phyloP scores from a whole-genome alignment of 2,113 vertebrate species.

The Anolis carolinensis region DNA sequence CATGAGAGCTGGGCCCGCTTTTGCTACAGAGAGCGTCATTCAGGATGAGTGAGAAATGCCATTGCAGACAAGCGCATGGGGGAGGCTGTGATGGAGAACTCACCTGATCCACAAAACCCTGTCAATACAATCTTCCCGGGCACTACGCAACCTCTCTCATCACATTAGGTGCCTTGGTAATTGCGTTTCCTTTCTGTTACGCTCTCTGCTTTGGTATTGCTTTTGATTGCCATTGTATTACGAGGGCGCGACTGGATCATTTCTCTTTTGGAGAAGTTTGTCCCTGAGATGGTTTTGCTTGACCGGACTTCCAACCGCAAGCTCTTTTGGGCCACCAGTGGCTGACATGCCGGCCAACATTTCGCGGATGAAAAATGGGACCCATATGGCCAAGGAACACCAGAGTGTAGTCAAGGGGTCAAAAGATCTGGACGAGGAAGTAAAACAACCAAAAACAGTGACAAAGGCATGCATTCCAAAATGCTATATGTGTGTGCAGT shows the following conservation, averaged over 20 bases:
- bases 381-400: no score
- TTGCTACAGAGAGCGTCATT: neutral
- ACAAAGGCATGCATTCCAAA: no score
- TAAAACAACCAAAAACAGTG: no score
- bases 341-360: no score
- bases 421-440: no score
- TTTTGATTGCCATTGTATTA: neutral
- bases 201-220: neutral
- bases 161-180: neutral
- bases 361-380: no score
- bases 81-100: neutral
- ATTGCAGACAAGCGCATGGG: slow-evolving; percentile 18
- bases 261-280: neutral
- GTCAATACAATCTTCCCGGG: slow-evolving; percentile 2
- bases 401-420: no score
- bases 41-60: slow-evolving; percentile 6
- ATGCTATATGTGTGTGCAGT: no score
- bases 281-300: neutral
- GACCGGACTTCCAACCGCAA: neutral
- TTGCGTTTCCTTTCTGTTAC: neutral
- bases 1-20: neutral
- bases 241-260: neutral
- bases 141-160: neutral
- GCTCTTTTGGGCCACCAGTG: neutral
- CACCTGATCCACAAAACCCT: neutral